phyloP scores from a whole-genome alignment of 2,113 vertebrate genomes.

The Anser brachyrhynchus region DNA sequence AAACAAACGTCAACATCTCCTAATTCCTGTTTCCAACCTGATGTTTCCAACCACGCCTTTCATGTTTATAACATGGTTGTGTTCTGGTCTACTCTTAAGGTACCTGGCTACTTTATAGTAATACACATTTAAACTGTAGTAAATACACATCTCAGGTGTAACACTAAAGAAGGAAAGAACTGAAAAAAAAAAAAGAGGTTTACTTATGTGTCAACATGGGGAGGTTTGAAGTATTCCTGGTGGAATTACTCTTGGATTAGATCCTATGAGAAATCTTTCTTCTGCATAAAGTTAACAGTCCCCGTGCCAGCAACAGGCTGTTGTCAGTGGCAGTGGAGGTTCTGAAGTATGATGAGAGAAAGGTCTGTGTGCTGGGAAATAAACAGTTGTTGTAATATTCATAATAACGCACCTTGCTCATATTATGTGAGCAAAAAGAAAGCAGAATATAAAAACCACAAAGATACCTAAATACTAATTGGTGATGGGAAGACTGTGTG shows the following conservation, averaged over 20 bases:
- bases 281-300: neutral
- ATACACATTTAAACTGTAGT: neutral
- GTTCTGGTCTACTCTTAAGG: neutral
- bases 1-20: neutral
- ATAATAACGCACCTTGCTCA: neutral
- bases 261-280: neutral
- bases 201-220: neutral
- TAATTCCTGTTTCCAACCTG: neutral
- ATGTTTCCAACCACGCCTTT: neutral
- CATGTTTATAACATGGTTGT: neutral
- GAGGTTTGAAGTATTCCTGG: neutral
- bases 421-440: neutral
- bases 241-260: neutral
- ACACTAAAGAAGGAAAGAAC: neutral
- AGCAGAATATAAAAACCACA: accelerated
- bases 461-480: neutral
- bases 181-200: neutral
- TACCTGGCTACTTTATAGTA: neutral
- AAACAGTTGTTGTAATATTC: neutral
- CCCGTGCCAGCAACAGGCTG: neutral
- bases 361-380: neutral
- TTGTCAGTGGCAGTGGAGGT: neutral
- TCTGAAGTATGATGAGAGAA: neutral
- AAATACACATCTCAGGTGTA: neutral
- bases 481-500: neutral